phyloP scores from a whole-genome alignment of 2,113 vertebrate species.

The Gambusia affinis region DNA sequence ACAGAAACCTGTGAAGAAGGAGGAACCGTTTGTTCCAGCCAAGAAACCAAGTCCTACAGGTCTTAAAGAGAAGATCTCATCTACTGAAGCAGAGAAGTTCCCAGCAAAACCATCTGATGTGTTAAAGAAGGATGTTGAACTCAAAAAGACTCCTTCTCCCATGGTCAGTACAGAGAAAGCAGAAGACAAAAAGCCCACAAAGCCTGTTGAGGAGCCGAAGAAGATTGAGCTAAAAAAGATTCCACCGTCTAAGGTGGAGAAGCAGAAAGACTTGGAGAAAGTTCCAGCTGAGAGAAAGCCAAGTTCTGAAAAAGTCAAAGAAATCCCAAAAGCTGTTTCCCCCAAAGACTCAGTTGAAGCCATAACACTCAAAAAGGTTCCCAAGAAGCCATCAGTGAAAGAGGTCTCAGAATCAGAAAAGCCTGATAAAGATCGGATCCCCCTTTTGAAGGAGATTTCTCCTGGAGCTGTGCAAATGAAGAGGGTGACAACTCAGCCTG shows the following conservation, averaged over 20 bases:
- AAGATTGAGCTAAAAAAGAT: conserved; percentile 57
- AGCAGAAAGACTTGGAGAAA: conserved; percentile 40
- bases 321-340: conserved; percentile 45
- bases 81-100: conserved; percentile 26
- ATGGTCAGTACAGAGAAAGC: conserved; percentile 36
- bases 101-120: conserved; percentile 33
- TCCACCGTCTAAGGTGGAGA: conserved; percentile 55
- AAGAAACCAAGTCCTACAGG: conserved; percentile 37
- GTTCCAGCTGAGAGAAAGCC: conserved; percentile 44
- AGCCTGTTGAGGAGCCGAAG: conserved; percentile 49
- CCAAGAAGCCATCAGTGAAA: conserved; percentile 53
- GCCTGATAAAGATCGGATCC: conserved; percentile 30
- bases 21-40: conserved; percentile 12
- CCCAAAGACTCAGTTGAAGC: no score
- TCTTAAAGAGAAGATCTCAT: conserved; percentile 27
- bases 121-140: conserved; percentile 36
- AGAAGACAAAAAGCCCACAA: conserved; percentile 38
- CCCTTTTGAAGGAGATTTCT: conserved; percentile 68
- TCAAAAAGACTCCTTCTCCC: conserved; percentile 60
- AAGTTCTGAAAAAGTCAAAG: conserved; percentile 53
- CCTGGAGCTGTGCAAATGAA: conserved; percentile 67
- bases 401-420: conserved; percentile 12
- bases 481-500: conserved; percentile 73
- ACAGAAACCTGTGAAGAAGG: conserved; percentile 25
- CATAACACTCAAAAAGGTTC: conserved; percentile 77